Evolutionary conservation across 2,113 vertebrate genomes (phyloP).

Genomic region (Calyptomena viridis): DNA sequence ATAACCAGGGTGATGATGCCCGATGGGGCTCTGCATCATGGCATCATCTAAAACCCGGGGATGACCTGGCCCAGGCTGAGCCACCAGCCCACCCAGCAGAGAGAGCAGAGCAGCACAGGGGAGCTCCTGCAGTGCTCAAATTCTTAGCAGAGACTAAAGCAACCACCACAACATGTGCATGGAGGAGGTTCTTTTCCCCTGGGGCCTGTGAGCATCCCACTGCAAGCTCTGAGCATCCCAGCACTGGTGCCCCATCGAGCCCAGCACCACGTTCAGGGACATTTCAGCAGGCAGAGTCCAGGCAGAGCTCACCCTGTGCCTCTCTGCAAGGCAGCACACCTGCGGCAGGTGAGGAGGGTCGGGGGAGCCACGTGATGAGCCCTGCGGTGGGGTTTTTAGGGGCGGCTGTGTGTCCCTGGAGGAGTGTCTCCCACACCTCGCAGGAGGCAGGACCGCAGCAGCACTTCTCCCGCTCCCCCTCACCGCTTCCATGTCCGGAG

Average conservation of each 20-base stretch:
- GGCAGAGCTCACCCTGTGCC: background rate
- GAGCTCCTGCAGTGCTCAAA: background rate
- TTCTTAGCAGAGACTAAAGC: background rate
- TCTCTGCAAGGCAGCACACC: slow-evolving; percentile 30
- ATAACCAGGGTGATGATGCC: background rate
- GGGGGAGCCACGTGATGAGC: slow-evolving; percentile 65
- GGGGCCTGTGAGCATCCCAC: background rate
- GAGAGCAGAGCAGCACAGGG: background rate
- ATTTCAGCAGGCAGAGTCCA: background rate
- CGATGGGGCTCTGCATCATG: rapidly evolving
- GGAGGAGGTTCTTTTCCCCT: background rate
- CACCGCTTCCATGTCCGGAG: background rate
- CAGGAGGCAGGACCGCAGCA: background rate
- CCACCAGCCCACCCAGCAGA: background rate
- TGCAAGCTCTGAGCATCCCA: background rate
- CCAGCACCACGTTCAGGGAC: background rate
- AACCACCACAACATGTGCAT: rapidly evolving
- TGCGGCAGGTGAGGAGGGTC: slow-evolving; percentile 72
- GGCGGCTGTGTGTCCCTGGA: background rate
- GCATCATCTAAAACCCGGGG: background rate
- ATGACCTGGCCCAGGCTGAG: background rate
- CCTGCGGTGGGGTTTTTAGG: slow-evolving; percentile 33
- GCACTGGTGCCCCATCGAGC: background rate
- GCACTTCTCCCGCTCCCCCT: background rate
- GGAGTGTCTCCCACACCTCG: slow-evolving; percentile 40